Percentiles rank a stretch among this genome's conserved stretches.
Conservation (phyloP, 2,888 invertebrate genomes). For the Arrhopalites spinosus region DNA sequence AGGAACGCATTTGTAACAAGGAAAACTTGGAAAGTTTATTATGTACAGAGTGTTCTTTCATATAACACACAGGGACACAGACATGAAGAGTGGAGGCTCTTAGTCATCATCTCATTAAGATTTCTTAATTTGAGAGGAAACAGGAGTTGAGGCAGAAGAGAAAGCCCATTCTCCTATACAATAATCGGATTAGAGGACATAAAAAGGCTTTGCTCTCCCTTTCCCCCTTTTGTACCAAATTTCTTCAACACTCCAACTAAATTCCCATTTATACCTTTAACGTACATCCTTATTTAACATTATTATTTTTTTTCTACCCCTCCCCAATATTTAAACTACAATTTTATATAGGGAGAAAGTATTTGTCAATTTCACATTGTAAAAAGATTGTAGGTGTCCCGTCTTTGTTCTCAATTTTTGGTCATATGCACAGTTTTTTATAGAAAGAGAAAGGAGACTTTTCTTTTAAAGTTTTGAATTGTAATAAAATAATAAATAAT, state of each 20-base stretch:
- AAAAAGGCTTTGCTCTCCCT: constrained; percentile 42
- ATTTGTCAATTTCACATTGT: too few relatives aligned
- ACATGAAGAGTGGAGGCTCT: too few relatives aligned
- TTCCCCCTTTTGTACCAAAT: not conserved
- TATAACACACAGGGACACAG: too few relatives aligned
- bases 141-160: constrained; percentile 30
- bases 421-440: not conserved
- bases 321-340: not conserved
- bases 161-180: constrained; percentile 38
- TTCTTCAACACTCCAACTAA: too few relatives aligned
- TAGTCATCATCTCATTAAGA: constrained; percentile 41
- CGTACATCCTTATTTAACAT: too few relatives aligned
- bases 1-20: too few relatives aligned
- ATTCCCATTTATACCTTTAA: too few relatives aligned
- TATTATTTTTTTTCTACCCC: not conserved
- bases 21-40: too few relatives aligned
- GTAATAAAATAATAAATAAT: not conserved
- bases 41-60: too few relatives aligned
- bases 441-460: not conserved
- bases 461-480: not conserved
- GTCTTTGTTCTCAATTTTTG: not conserved
- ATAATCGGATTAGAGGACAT: constrained; percentile 53
- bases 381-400: too few relatives aligned
- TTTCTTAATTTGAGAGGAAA: constrained; percentile 39
- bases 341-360: too few relatives aligned